Base-by-base conservation (phyloP, 1,140 invertebrate genomes). In the Ostrea edulis region DNA sequence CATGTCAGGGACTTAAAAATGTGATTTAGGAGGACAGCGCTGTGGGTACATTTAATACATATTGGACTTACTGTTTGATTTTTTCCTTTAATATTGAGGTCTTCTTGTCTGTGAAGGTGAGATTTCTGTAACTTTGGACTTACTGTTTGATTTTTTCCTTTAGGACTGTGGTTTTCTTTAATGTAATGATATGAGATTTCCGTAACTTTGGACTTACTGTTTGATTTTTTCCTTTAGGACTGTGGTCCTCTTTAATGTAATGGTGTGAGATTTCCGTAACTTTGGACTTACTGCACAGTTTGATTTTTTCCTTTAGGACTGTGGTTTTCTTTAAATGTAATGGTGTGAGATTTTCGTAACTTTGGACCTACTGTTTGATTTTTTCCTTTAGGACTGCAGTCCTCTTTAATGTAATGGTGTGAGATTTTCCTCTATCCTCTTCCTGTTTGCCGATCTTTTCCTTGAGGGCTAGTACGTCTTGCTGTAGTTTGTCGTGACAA, bases 121-220 rank as follows among this genome's bases (percentile, higher is more conserved):
- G n/a, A n/a, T n/a, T n/a, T n/a, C n/a, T n/a, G n/a, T n/a, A n/a
- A n/a, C n/a, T n/a, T n/a, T n/a, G n/a, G 22, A 22, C 65, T 71
- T 25, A 71, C 65, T 71, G 9, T 71, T 71, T 71, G 9, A 71
- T 71, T 71, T 71, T 71, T 71, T 71, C 65, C 22, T n/a, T 29
- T 12, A 71, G 22, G 25, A 71, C 20, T 71, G 65, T 29, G 5
- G 20, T 11, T 71, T 29, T 71, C 25, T 71, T 71, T 11, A 29
- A n/a, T 71, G 65, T 22, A 12, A 22, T n/a, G n/a, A 25, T 29
- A n/a, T n/a, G n/a, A n/a, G n/a, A n/a, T n/a, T n/a, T n/a, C n/a
- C n/a, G n/a, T n/a, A n/a, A n/a, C n/a, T n/a, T 12, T 29, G 12
- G 3, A 29, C 11, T 11, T 77, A 22, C 25, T 35, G 68, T 77